A percentile compares a stretch with the other conserved stretches of the same genome.
phyloP scores from a whole-genome alignment of 2,113 vertebrate species.

The Oncorhynchus nerka region DNA sequence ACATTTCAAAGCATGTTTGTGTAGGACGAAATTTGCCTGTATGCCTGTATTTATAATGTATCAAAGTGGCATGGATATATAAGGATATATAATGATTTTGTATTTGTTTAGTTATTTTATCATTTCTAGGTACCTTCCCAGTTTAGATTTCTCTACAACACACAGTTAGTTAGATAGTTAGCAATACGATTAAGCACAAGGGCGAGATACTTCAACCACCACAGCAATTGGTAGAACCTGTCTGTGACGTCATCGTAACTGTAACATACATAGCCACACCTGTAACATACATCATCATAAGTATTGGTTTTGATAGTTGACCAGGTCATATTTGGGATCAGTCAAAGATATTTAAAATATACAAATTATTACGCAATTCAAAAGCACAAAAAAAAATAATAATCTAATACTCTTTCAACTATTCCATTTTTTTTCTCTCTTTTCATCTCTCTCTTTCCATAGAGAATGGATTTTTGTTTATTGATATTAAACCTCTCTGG shows the following conservation, averaged over 20 bases:
- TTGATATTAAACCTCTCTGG: background rate
- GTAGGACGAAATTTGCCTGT: constrained; percentile 19
- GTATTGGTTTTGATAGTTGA: background rate
- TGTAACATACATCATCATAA: no score
- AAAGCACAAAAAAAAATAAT: background rate
- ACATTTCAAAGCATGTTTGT: constrained; percentile 44
- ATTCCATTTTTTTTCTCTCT: background rate
- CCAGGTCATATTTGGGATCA: background rate
- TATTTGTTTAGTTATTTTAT: constrained; percentile 14
- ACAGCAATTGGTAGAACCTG: background rate
- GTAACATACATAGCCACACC: no score
- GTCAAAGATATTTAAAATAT: background rate
- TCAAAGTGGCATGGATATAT: constrained; percentile 55
- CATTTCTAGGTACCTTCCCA: constrained; percentile 13
- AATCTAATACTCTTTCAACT: background rate
- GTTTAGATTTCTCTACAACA: constrained; percentile 9
- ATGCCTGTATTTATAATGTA: constrained; percentile 51
- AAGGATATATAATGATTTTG: constrained; percentile 40
- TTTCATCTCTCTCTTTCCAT: background rate
- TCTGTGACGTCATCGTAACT: no score
- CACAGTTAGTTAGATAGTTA: background rate
- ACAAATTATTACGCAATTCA: background rate
- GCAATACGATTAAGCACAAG: constrained; percentile 41
- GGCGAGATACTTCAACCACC: background rate
- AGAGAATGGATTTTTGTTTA: background rate